These are phyloP conservation scores for Catostylus mosaicus DNA, from an alignment of 30 jellyfish, hydroid and myxozoan species.

Conservation along the genomic window DNA sequence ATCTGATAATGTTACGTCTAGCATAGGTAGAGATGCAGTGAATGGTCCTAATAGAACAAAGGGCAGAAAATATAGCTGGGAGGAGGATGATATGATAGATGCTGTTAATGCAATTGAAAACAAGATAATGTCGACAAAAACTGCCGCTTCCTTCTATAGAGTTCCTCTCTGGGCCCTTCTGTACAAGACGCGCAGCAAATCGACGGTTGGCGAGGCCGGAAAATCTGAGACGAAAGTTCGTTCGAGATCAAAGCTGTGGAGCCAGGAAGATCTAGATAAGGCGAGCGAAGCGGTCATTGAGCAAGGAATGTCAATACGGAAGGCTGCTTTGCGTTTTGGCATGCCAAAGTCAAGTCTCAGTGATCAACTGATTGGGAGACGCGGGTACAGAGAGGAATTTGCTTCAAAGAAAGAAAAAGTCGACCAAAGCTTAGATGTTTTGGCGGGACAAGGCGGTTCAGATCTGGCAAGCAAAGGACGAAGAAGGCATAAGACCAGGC, in stretches of 20 bases:
- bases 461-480: background rate
- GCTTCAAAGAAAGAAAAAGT: background rate
- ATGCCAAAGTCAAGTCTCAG: conserved; percentile 49
- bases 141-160: background rate
- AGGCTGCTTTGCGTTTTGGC: conserved; percentile 36
- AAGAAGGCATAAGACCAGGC: background rate
- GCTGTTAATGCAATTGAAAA: background rate
- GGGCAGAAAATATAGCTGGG: background rate
- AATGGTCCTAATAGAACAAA: background rate
- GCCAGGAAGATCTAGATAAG: conserved; percentile 18
- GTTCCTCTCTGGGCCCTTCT: conserved; percentile 2
- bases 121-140: background rate
- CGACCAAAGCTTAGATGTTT: background rate
- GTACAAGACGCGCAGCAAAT: background rate
- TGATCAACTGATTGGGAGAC: conserved; percentile 33
- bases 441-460: background rate
- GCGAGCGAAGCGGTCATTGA: conserved; percentile 22
- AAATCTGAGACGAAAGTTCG: background rate
- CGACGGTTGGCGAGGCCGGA: background rate
- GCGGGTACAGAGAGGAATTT: background rate
- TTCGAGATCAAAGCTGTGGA: conserved; percentile 4
- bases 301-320: conserved; percentile 19
- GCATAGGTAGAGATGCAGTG: background rate
- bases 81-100: conserved; percentile 1
- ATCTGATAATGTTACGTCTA: background rate